phyloP scores from a whole-genome alignment of 2,113 vertebrate species.

The Blennius ocellaris region DNA sequence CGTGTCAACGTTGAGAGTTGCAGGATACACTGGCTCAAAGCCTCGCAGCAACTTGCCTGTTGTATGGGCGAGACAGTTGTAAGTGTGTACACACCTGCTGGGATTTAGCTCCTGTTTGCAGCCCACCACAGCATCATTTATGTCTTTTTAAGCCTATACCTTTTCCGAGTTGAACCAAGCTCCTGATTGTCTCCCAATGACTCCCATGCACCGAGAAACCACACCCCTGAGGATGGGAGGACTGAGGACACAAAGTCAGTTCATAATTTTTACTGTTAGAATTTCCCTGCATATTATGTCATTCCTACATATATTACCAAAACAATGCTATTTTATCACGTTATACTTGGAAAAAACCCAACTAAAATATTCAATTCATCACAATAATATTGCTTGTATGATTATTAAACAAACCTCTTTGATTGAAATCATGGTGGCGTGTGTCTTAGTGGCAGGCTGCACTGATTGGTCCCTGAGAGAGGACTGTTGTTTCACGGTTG shows the following conservation, averaged over 20 bases:
- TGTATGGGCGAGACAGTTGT: conserved; percentile 34
- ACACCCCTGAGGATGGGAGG: background rate
- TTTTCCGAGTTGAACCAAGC: conserved; percentile 82
- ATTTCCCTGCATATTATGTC: no score
- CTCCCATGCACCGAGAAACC: conserved; percentile 73
- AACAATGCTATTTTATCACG: no score
- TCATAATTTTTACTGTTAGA: no score
- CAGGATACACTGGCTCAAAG: conserved; percentile 85
- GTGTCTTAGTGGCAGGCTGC: conserved; percentile 45
- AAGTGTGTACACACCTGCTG: no score
- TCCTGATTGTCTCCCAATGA: conserved; percentile 83
- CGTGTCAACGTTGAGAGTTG: conserved; percentile 82
- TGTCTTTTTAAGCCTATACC: conserved; percentile 40
- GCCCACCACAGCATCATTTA: no score
- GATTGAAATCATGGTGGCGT: conserved; percentile 43
- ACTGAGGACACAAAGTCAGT: background rate
- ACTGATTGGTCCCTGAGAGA: conserved; percentile 9
- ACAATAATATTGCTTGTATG: no score
- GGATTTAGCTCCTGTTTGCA: no score
- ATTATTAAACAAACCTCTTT: conserved; percentile 75
- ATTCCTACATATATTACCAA: no score
- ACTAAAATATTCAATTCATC: no score
- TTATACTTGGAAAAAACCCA: no score
- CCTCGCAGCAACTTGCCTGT: conserved; percentile 82
- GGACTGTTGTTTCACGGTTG: conserved; percentile 6